Conservation (phyloP, 2,113 vertebrate species). For the Neolamprologus hecqui region DNA sequence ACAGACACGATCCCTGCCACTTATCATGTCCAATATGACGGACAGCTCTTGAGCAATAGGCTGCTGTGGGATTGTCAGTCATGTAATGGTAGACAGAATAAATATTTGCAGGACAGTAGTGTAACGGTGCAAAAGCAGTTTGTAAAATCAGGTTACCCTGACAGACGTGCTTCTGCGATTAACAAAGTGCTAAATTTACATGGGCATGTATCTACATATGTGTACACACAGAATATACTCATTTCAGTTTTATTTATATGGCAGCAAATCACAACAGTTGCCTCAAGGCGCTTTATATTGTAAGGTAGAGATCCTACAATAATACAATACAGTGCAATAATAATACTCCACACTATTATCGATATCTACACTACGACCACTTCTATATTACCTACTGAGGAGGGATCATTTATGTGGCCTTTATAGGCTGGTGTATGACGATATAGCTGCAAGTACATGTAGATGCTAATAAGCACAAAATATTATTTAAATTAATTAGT, state of each 20-base stretch:
- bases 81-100: background rate
- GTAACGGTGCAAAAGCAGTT: background rate
- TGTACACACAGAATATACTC: background rate
- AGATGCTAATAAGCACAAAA: background rate
- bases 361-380: background rate
- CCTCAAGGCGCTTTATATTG: background rate
- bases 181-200: background rate
- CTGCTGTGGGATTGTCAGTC: background rate
- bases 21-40: background rate
- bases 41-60: background rate
- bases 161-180: background rate
- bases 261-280: background rate
- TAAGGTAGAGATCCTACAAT: background rate
- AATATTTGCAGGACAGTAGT: background rate
- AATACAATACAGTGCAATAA: background rate
- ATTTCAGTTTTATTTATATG: background rate
- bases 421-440: background rate
- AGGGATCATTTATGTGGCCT: background rate
- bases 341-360: background rate
- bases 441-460: background rate
- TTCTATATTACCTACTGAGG: background rate
- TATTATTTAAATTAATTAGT: background rate
- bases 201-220: background rate
- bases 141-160: background rate
- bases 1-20: background rate